Evolutionary conservation across 2,113 vertebrate genomes (phyloP), one percentile per base, ranked within the genome.

Genomic region (Datnioides undecimradiatus): DNA sequence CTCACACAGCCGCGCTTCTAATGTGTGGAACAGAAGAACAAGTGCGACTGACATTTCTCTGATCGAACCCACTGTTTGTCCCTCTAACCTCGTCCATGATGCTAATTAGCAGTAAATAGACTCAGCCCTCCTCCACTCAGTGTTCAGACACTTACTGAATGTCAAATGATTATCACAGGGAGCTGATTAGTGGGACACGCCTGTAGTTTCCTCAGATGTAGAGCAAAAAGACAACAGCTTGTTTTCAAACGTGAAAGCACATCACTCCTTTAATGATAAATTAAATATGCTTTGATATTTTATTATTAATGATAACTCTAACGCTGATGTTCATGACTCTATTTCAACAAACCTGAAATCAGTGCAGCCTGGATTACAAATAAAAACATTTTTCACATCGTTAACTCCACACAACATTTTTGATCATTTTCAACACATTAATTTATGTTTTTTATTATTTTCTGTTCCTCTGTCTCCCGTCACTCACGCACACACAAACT

Each of bases 121-220:
- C 33, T 0, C 25, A 34, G 67, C 36, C 38, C 23, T 68, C n/a
- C 63, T 54, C 70, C 65, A 33, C 8, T 72, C 13, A 23, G 10
- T 51, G 54, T 59, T 57, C 49, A 27, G 33, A 69, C 73, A 40
- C 23, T 29, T 40, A 68, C 79, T 65, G 27, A 76, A 23, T 64
- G 40, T 72, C 73, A 74, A 70, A 41, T 59, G 0, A 71, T 34
- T 21, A 31, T 64, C 38, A 29, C 48, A 72, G 25, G 17, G 11
- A 49, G 16, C 13, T 36, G 11, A 66, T 72, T 36, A 23, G 5
- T 38, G n/a, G 2, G 45, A 25, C 0, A 8, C 58, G 23, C 70
- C 23, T 40, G 19, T 17, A 34, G 29, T 57, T 0, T 34, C 4
- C 27, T 57, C 19, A 8, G 11, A 5, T 41, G 40, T 55, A 40